A percentile compares a stretch with the other conserved stretches of the same genome.
Evolutionary conservation across 2,888 invertebrate species (phyloP).

Genomic region (Drosophila dives): DNA sequence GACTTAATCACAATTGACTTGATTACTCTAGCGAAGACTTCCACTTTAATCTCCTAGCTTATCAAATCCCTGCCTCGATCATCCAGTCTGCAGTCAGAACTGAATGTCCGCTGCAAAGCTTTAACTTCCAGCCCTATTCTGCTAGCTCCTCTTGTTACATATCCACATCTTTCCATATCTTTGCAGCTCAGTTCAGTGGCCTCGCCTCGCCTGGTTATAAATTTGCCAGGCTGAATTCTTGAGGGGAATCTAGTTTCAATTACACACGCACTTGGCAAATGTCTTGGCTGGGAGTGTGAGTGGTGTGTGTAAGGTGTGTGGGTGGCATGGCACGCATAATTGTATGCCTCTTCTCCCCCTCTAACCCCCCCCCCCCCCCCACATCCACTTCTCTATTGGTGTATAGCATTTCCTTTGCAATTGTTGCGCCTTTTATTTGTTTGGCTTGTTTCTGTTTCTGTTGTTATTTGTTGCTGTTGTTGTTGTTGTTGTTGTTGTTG

Average conservation of each 20-base stretch:
- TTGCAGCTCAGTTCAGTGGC: conserved; percentile 19
- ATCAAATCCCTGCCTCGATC: not conserved
- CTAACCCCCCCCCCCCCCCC: not conserved
- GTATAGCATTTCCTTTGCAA: conserved; percentile 53
- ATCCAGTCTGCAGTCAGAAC: not conserved
- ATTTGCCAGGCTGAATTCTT: conserved; percentile 26
- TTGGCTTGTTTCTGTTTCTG: conserved; percentile 29
- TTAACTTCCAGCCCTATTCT: not conserved
- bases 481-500: conserved; percentile 41
- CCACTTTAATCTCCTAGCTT: not conserved
- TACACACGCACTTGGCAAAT: conserved; percentile 77
- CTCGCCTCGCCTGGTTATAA: conserved; percentile 7
- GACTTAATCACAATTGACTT: not conserved
- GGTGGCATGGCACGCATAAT: not conserved
- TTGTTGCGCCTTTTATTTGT: conserved; percentile 81
- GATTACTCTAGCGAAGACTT: too few species aligned
- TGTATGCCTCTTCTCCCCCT: not conserved
- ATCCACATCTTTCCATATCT: conserved; percentile 22
- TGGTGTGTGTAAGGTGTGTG: conserved; percentile 2
- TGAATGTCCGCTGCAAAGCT: not conserved
- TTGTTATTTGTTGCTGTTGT: conserved; percentile 29
- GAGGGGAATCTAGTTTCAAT: conserved; percentile 69
- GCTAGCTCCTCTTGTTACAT: not conserved
- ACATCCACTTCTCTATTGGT: conserved; percentile 10
- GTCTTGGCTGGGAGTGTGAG: conserved; percentile 7